These are phyloP conservation scores for Tillus elongatus DNA, from an alignment of 2,888 invertebrate species.

Conservation along the genomic window DNA sequence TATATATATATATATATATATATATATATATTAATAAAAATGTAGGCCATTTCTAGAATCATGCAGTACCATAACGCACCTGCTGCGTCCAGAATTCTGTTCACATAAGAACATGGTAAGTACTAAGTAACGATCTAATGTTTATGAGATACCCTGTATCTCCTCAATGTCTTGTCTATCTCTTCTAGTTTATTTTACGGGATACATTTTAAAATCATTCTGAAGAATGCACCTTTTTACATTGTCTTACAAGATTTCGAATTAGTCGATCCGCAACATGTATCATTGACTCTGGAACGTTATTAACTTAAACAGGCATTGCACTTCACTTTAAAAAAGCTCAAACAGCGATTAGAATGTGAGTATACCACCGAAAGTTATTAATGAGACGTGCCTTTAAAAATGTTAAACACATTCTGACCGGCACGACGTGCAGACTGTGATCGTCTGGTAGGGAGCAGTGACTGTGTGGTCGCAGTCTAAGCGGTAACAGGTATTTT, in stretches of 20 bases:
- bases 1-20: no score
- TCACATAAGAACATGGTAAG: no score
- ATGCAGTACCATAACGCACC: no score
- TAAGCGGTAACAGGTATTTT: constrained; percentile 40
- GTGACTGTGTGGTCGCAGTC: constrained; percentile 28
- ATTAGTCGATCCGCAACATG: constrained; percentile 24
- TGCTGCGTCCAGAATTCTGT: no score
- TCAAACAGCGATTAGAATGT: constrained; percentile 29
- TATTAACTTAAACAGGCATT: constrained; percentile 32
- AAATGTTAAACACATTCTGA: constrained; percentile 38
- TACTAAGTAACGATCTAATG: no score
- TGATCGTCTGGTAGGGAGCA: constrained; percentile 15
- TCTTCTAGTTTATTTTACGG: no score
- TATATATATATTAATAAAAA: no score
- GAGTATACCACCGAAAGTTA: constrained; percentile 24
- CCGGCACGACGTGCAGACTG: constrained; percentile 29
- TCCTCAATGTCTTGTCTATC: no score
- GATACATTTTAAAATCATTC: constrained; percentile 18
- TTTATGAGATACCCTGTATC: no score
- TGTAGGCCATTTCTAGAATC: no score
- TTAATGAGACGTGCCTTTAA: constrained; percentile 32
- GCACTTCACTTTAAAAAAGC: constrained; percentile 20
- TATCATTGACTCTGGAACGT: constrained; percentile 32
- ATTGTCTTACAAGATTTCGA: constrained; percentile 31
- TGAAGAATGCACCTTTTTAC: constrained; percentile 25